These are phyloP conservation scores for Dendrocincla fuliginosa DNA, from an alignment of 2,797 vertebrate genomes.

Conservation along the genomic window DNA sequence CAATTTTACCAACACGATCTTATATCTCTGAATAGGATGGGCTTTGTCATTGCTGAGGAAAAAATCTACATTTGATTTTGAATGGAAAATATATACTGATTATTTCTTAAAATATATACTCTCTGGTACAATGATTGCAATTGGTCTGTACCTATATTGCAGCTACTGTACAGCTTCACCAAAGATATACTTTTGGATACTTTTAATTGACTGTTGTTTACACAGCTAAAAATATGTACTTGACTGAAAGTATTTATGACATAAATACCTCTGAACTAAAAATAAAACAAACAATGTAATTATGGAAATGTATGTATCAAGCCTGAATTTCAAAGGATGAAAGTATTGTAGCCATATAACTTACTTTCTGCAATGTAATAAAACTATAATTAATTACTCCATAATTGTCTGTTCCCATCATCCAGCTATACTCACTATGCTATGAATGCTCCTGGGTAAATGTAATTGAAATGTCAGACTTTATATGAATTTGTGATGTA, in stretches of 20 bases:
- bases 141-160: neutral
- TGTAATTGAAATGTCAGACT: constrained; percentile 25
- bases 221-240: neutral
- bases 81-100: neutral
- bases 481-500: neutral
- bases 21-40: neutral
- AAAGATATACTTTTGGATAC: neutral
- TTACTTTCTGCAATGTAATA: neutral
- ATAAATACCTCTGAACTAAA: neutral
- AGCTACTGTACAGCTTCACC: neutral
- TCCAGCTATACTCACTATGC: neutral
- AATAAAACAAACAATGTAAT: neutral
- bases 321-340: neutral
- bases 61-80: constrained; percentile 2
- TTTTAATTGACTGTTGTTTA: neutral
- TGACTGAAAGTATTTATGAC: neutral
- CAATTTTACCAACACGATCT: constrained; percentile 1
- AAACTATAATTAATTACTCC: neutral
- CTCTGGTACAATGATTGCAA: neutral
- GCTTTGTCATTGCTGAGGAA: neutral
- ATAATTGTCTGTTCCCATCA: neutral
- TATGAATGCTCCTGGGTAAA: neutral
- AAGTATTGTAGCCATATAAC: neutral
- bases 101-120: neutral
- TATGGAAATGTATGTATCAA: neutral